These are phyloP conservation scores for Aphidius colemani DNA, from an alignment of 2,888 invertebrate genomes.

Conservation along the genomic window DNA sequence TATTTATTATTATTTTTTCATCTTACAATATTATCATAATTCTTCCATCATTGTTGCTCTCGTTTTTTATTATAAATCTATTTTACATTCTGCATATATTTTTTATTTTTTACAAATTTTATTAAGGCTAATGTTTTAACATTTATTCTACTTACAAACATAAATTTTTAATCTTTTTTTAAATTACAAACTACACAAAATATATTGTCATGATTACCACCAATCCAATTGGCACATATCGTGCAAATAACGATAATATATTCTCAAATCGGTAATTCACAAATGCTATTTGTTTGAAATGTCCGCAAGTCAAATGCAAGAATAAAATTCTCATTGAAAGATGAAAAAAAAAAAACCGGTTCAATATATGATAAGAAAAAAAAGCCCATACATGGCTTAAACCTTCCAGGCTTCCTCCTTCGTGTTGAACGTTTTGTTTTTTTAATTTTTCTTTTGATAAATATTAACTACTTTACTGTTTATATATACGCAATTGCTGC, in stretches of 20 bases:
- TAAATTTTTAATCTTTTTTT: no score
- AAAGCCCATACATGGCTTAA: conserved; percentile 37
- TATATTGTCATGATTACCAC: no score
- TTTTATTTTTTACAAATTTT: no score
- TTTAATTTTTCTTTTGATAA: conserved; percentile 14
- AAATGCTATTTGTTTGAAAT: conserved; percentile 19
- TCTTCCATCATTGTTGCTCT: background rate
- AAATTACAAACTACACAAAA: no score
- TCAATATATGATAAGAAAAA: conserved; percentile 16
- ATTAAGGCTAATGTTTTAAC: no score
- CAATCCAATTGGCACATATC: background rate
- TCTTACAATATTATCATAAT: no score
- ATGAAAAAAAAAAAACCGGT: conserved; percentile 29
- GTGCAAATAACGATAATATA: conserved; percentile 12
- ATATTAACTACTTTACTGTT: conserved; percentile 23
- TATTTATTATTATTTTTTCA: background rate
- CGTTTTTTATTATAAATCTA: no score
- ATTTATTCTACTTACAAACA: no score
- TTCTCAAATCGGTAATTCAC: conserved; percentile 23
- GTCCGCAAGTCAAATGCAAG: conserved; percentile 16
- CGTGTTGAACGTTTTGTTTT: background rate
- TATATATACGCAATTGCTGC: background rate
- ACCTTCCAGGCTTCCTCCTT: conserved; percentile 36
- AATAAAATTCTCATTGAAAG: conserved; percentile 27
- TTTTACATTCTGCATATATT: no score